Base-by-base conservation (phyloP, 2,797 vertebrate species). In the Borostomias antarcticus region DNA sequence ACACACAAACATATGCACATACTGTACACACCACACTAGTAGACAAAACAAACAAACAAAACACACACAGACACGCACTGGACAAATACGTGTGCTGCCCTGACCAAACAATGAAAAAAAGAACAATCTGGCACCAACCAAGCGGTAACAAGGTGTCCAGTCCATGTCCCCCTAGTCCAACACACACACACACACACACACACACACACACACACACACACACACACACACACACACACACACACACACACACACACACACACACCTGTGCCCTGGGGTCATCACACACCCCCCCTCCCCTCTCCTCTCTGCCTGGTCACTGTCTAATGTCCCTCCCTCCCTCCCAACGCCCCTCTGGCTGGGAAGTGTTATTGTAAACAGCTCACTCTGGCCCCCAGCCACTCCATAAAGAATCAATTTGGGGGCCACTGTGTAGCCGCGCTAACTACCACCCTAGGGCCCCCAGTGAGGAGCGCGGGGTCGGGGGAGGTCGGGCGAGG, bases 381-480 rank as follows among this genome's bases (percentile, higher is more conserved):
- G 79, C 72, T 54, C 71, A 81, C 73, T 74, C 52, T 76, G 72
- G 52, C 65, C 80, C 68, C 78, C 72, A 76, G 81, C 78, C 53
- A 68, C 68, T 85, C 76, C 68, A 82, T 61, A 82, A 74, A 82
- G 80, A 89, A 88, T 87, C 81, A 40, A 81, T 86, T 80, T 83
- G 77, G 47, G 77, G 47, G 67, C 81, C 83, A 79, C 71, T 76
- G 37, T 53, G 76, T 68, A 37, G 11, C 70, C 50, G 50, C 62
- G 58, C 77, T 83, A 77, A 77, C 73, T 48, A 60, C 68, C 29
- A 72, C 77, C 85, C 77, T 15, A 61, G 0, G 61, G 81, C 82
- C 25, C 5, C 26, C 29, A 11, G 28, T 29, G 21, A 54, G 17
- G 15, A 9, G 5, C 17, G 26, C 5, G 23, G 23, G 50, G 21